phyloP scores from a whole-genome alignment of 2,113 vertebrate genomes.

The Puffinus mauretanicus region DNA sequence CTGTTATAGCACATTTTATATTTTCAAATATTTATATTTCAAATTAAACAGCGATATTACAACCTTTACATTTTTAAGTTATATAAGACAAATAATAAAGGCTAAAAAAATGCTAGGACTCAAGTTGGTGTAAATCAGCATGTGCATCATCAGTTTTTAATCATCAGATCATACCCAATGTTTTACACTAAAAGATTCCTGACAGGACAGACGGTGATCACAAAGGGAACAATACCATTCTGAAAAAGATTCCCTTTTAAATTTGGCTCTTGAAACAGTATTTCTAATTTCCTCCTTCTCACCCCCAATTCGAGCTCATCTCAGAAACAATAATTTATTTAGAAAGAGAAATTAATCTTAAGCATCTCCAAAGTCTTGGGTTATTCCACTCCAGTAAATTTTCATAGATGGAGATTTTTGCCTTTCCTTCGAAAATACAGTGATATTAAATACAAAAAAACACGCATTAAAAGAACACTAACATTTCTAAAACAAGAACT shows the following conservation, averaged over 20 bases:
- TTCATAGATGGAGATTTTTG: background rate
- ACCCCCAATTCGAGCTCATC: background rate
- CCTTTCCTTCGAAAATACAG: background rate
- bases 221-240: background rate
- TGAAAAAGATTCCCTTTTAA: background rate
- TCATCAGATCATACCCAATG: background rate
- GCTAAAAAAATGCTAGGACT: background rate
- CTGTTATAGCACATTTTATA: background rate
- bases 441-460: background rate
- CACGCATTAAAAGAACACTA: background rate
- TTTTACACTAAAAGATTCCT: background rate
- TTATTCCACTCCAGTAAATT: background rate
- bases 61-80: background rate
- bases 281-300: background rate
- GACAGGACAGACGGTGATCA: background rate
- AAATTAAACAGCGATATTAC: background rate
- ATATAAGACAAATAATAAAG: background rate
- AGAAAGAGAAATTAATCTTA: background rate
- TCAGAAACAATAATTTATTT: background rate
- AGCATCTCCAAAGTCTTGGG: background rate
- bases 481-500: conserved; percentile 26
- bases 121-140: background rate
- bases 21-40: background rate
- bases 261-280: background rate
- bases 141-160: background rate